Evolutionary conservation across 2,113 vertebrate genomes (phyloP), one percentile per base, ranked within the genome.

Genomic region (Cyprinodon tularosa): DNA sequence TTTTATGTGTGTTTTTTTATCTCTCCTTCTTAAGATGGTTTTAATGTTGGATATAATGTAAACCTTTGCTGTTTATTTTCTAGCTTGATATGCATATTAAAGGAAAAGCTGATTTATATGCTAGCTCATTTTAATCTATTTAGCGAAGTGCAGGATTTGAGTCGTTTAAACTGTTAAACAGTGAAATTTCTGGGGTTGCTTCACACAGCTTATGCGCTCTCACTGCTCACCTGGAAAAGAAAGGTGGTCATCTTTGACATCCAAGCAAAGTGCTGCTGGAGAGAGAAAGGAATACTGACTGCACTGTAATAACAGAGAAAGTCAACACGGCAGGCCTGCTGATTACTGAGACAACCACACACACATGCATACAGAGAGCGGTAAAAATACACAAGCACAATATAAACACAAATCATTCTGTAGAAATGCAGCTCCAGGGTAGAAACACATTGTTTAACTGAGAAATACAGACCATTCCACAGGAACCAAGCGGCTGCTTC

Each of bases 301-400:
- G 63, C 37, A 78, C 57, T 61, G 68, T 77, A 81, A 80, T 57
- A 81, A 81, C 50, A 82, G 75, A 69, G 68, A 82, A 72, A 72
- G 5, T 63, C 73, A 57, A 73, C 79, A 62, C 38, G 9, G 85
- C 81, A 73, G 68, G 77, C 48, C 74, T 40, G 61, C 70, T 77
- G 77, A 70, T 82, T 72, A 81, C 79, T 45, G 1, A 65, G 3
- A 65, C 68, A 83, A 63, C n/a, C 65, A 74, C 36, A 76, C 61
- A 65, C 2, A 50, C 62, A 45, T 37, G 53, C 44, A 76, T 13
- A 42, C 45, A 45, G 36, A 17, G 29, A 50, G 42, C 5, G 7
- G 2, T 38, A 4, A 29, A 66, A 14, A 66, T 12, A 66, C 29
- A 50, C 8, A 42, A 39, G 22, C 0, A 70, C 20, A 44, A 45